Conservation (phyloP, 2,888 invertebrate genomes). For the Siphonodentalium dalli region DNA sequence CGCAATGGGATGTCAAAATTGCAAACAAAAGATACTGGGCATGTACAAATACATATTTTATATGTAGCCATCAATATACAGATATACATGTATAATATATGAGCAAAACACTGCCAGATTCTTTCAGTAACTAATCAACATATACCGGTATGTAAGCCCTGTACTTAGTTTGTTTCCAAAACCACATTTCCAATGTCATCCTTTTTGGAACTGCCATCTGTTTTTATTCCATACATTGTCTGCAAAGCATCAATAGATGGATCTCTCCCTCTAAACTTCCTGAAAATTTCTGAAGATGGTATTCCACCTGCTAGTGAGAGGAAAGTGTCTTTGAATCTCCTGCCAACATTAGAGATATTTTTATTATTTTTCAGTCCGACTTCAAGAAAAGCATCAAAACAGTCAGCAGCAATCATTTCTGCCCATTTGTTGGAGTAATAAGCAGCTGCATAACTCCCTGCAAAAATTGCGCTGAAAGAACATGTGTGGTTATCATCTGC, state of each 20-base stretch:
- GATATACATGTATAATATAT: no score
- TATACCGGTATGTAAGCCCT: no score
- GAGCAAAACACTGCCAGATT: no score
- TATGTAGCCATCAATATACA: no score
- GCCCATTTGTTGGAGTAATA: constrained; percentile 88
- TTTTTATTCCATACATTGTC: no score
- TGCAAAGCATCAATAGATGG: constrained; percentile 81
- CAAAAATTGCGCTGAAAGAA: constrained; percentile 83
- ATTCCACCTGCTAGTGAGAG: constrained; percentile 83
- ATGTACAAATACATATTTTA: no score
- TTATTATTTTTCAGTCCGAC: constrained; percentile 64
- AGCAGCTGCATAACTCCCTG: constrained; percentile 84
- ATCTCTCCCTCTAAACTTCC: constrained; percentile 89
- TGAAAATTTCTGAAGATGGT: constrained; percentile 84
- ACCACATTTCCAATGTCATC: no score
- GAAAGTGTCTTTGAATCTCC: constrained; percentile 79
- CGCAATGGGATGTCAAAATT: no score
- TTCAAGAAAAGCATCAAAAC: constrained; percentile 84
- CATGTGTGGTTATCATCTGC: constrained; percentile 85
- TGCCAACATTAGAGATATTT: constrained; percentile 50
- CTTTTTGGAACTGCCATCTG: no score
- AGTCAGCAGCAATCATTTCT: constrained; percentile 86
- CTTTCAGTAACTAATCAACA: no score
- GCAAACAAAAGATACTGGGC: no score
- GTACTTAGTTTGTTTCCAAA: no score